Percentiles rank a stretch among this genome's conserved stretches.
Evolutionary conservation across 1,140 invertebrate genomes (phyloP).

Genomic region (Oryctes rhinoceros): DNA sequence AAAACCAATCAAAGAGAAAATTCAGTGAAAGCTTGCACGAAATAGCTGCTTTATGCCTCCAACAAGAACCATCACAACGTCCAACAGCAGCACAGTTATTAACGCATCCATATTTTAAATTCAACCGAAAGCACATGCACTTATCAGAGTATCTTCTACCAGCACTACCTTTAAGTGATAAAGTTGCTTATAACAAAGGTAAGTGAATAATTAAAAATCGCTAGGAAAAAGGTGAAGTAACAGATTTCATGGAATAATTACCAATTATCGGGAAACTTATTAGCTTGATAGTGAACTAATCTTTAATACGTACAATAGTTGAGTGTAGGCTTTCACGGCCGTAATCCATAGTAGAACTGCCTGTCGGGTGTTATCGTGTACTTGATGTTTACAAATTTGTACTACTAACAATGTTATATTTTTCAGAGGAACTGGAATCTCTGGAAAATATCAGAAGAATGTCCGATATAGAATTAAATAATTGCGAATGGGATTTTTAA

Average conservation of each 20-base stretch:
- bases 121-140: slow-evolving; percentile 61
- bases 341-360: no score
- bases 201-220: slow-evolving; percentile 40
- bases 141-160: slow-evolving; percentile 65
- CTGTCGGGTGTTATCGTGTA: no score
- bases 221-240: no score
- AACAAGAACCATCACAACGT: slow-evolving; percentile 70
- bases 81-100: slow-evolving; percentile 73
- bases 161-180: slow-evolving; percentile 64
- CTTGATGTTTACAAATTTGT: not conserved
- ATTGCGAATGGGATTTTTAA: slow-evolving; percentile 63
- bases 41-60: slow-evolving; percentile 75
- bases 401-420: slow-evolving; percentile 23
- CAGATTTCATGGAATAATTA: no score
- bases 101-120: slow-evolving; percentile 80
- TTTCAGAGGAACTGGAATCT: slow-evolving; percentile 59
- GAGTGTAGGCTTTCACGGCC: no score
- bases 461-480: slow-evolving; percentile 59
- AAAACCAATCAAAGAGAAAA: slow-evolving; percentile 63
- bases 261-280: not conserved
- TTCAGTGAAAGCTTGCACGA: slow-evolving; percentile 81
- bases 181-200: slow-evolving; percentile 60
- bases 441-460: slow-evolving; percentile 59
- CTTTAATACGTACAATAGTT: no score
- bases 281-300: no score